Evolutionary conservation across 1,140 invertebrate species (phyloP).

Genomic region (Pseudoatta argentina): DNA sequence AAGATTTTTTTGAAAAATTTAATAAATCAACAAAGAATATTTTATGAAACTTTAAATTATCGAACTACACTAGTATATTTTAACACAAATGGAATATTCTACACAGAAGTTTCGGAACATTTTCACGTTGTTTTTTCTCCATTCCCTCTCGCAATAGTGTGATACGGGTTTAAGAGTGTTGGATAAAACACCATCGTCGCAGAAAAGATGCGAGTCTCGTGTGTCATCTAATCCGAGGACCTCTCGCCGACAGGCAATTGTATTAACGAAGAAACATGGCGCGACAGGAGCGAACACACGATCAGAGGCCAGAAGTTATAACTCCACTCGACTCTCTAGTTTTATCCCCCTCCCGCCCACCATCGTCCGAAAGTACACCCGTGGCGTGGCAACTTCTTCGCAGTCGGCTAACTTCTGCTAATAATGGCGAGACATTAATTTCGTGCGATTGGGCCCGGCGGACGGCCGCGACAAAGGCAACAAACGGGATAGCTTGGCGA

Average conservation of each 20-base stretch:
- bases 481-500: slow-evolving; percentile 33
- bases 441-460: slow-evolving; percentile 83
- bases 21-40: not conserved
- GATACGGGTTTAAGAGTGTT: slow-evolving; percentile 30
- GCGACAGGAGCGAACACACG: slow-evolving; percentile 60
- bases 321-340: slow-evolving; percentile 63
- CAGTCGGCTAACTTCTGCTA: slow-evolving; percentile 83
- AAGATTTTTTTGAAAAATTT: not conserved
- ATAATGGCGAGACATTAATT: slow-evolving; percentile 84
- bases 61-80: not conserved
- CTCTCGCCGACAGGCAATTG: slow-evolving; percentile 71
- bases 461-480: slow-evolving; percentile 72
- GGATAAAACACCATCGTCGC: slow-evolving; percentile 22
- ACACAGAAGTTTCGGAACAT: not conserved
- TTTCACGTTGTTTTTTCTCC: no score
- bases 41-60: not conserved
- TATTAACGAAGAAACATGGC: slow-evolving; percentile 83
- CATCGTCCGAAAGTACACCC: slow-evolving; percentile 29
- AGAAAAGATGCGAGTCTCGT: slow-evolving; percentile 64
- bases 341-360: slow-evolving; percentile 44
- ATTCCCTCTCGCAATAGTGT: not conserved
- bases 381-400: slow-evolving; percentile 61
- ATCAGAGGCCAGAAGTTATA: slow-evolving; percentile 63
- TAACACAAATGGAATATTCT: not conserved
- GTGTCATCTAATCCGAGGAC: slow-evolving; percentile 68